These are phyloP conservation scores for Crioceris asparagi DNA, from an alignment of 2,888 invertebrate species.

Conservation along the genomic window DNA sequence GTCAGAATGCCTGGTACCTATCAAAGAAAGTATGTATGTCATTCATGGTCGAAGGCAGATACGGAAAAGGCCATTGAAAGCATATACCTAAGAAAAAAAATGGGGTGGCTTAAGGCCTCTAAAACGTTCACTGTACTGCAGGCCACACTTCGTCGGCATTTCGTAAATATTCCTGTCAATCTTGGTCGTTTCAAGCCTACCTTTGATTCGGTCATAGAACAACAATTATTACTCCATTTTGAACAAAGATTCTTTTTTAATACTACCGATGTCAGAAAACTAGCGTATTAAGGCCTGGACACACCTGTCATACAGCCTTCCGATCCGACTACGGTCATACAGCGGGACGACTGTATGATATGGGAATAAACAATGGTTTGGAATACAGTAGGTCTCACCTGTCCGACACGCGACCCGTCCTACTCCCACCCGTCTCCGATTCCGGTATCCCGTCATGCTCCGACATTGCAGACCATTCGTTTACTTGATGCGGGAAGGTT, in stretches of 20 bases:
- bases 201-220: background rate
- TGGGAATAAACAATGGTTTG: no score
- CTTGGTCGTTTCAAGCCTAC: conserved; percentile 1
- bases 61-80: conserved; percentile 1
- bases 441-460: no score
- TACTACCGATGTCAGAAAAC: conserved; percentile 1
- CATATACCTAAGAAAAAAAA: background rate
- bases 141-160: background rate
- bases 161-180: background rate
- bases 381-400: no score
- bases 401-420: no score
- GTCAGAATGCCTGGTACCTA: background rate
- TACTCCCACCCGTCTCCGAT: no score
- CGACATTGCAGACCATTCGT: no score
- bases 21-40: background rate
- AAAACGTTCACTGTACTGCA: conserved; percentile 1
- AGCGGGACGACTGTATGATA: no score
- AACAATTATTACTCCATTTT: background rate
- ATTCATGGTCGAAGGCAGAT: conserved; percentile 1
- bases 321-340: no score
- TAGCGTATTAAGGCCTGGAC: no score
- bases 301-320: no score
- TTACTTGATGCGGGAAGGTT: no score
- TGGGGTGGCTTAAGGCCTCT: conserved; percentile 1
- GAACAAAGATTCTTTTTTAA: background rate